A percentile compares a stretch with the other conserved stretches of the same genome.
These are phyloP conservation scores for Apoderus coryli DNA, from an alignment of 2,888 invertebrate species.

Conservation along the genomic window DNA sequence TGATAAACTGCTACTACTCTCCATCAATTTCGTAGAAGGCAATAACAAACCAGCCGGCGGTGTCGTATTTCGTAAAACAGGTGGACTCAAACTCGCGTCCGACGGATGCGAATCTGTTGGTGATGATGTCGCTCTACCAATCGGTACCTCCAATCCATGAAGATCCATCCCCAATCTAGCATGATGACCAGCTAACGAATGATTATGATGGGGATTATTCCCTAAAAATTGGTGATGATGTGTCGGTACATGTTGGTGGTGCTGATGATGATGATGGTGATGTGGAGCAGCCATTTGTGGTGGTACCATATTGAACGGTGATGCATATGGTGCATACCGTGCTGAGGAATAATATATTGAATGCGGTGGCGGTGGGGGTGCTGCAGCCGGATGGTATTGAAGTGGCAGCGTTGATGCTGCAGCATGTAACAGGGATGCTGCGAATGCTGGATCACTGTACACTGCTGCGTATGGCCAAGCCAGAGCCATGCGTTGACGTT, in stretches of 20 bases:
- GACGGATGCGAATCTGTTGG: constrained; percentile 28
- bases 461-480: constrained; percentile 93
- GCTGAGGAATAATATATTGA: constrained; percentile 30
- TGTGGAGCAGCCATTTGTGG: constrained; percentile 30
- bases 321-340: constrained; percentile 32
- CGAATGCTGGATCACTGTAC: constrained; percentile 86
- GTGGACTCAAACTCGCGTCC: constrained; percentile 31
- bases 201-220: too few relatives aligned
- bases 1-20: constrained; percentile 18
- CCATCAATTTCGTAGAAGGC: too few relatives aligned
- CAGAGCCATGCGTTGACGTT: constrained; percentile 84
- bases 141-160: too few relatives aligned
- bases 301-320: constrained; percentile 23
- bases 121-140: constrained; percentile 20
- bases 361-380: constrained; percentile 45
- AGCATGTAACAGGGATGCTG: constrained; percentile 83
- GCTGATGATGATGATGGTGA: constrained; percentile 26
- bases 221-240: too few relatives aligned
- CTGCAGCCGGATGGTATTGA: constrained; percentile 39
- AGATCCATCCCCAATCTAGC: constrained; percentile 24
- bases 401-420: constrained; percentile 53
- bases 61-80: constrained; percentile 24
- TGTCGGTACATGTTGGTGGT: too few relatives aligned
- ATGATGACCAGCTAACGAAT: too few relatives aligned
- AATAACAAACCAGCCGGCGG: constrained; percentile 26